phyloP scores from a whole-genome alignment of 2,888 invertebrate species.

The Bugula neritina region DNA sequence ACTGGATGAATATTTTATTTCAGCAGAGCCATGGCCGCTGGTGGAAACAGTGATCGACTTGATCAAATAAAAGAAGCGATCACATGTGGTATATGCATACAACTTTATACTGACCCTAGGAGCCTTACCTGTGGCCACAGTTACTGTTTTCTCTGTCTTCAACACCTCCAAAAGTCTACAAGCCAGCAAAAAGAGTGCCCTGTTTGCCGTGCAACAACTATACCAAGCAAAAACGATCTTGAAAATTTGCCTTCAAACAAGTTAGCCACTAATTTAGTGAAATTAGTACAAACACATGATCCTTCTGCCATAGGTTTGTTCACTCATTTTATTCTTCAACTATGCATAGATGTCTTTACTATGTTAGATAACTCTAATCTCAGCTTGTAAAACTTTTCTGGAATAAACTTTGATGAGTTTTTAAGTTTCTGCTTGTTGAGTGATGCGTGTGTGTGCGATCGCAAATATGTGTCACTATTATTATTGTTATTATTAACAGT shows the following conservation, averaged over 20 bases:
- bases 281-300: background rate
- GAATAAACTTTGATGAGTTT: too few relatives aligned
- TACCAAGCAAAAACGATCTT: constrained; percentile 4
- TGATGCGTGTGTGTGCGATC: too few relatives aligned
- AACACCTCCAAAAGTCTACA: constrained; percentile 15
- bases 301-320: background rate
- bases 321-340: too few relatives aligned
- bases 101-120: constrained; percentile 9
- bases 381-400: too few relatives aligned
- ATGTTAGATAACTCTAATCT: too few relatives aligned
- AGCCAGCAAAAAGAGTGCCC: constrained; percentile 17
- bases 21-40: constrained; percentile 15
- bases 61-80: background rate
- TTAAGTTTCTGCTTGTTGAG: too few relatives aligned
- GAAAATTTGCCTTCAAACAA: background rate
- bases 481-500: too few relatives aligned
- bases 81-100: constrained; percentile 18
- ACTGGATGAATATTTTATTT: too few relatives aligned
- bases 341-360: too few relatives aligned
- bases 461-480: too few relatives aligned
- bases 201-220: background rate
- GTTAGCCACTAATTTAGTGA: background rate
- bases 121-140: background rate
- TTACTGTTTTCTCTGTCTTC: constrained; percentile 12
- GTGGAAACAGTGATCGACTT: background rate